Evolutionary conservation across 2,888 invertebrate species (phyloP), one percentile per base, ranked within the genome.

Genomic region (Epistrophe grossulariae): DNA sequence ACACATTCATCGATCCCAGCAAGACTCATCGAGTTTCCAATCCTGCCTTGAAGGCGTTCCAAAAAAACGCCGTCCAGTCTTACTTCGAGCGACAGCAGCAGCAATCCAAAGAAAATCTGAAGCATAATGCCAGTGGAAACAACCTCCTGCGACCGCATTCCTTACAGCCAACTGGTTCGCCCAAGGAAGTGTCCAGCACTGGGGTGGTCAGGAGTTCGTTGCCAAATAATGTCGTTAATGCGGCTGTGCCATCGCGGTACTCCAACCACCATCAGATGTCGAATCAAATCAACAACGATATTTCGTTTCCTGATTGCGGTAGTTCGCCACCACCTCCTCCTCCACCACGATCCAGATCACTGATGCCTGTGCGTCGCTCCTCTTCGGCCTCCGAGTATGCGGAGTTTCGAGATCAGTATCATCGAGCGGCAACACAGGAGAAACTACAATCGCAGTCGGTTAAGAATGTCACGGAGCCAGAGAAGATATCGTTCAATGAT

Each of bases 1-100:
- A 95, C 90, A 94, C 95, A 5, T 96, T 95, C 90, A 92, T 96
- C 88, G 96, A 96, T 90, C 96, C 96, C 2, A 95, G 95, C 68
- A 96, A 96, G 91, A 95, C 95, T 82, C 96, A 95, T 91, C 94
- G 95, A 87, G 94, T 96, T 43, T 95, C 96, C 38, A 95, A 95
- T 91, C 94, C 96, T 10, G 96, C 97, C 0, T 92, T 97, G 40
- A 97, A 97, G 92, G 96, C 96, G 15, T 95, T 96, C 84, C 97
- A 97, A 90, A 97, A 97, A 93, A 96, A 97, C 91, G 97, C 97
- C 0, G 93, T 97, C 9, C 93, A 97, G 81, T 96, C 96, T 2
- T 97, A 96, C 90, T 97, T 97, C 91, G 97, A 97, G 90, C 94
- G 96, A 88, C 89, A 89, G 89, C 80, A 89, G 89, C 96, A 96